These are phyloP conservation scores for Hormaphis cornu DNA, from an alignment of 1,140 invertebrate genomes.

Conservation along the genomic window DNA sequence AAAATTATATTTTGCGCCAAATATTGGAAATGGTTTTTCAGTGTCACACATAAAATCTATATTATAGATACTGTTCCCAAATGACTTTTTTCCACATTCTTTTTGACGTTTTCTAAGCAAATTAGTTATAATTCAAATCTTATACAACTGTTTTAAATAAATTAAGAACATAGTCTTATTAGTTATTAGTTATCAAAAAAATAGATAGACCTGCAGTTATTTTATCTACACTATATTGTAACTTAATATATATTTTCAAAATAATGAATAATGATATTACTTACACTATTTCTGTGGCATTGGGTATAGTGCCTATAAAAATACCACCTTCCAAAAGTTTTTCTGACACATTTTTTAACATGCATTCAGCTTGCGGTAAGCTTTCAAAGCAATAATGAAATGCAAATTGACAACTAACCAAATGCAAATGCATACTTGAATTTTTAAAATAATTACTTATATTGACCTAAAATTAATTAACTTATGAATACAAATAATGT, in stretches of 20 bases:
- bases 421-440: slow-evolving; percentile 57
- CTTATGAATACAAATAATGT: not conserved
- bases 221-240: not conserved
- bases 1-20: slow-evolving; percentile 95
- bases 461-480: slow-evolving; percentile 39
- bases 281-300: slow-evolving; percentile 84
- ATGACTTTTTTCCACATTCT: slow-evolving; percentile 51
- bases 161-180: too few species aligned
- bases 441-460: slow-evolving; percentile 42
- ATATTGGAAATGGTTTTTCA: slow-evolving; percentile 65
- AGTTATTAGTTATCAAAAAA: too few species aligned
- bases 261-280: slow-evolving; percentile 37
- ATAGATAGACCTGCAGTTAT: slow-evolving; percentile 12
- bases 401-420: slow-evolving; percentile 95
- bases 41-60: slow-evolving; percentile 69
- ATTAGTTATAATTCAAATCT: slow-evolving; percentile 33
- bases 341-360: slow-evolving; percentile 87
- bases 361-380: slow-evolving; percentile 77
- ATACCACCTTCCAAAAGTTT: slow-evolving; percentile 78
- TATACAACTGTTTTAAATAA: too few species aligned
- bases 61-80: slow-evolving; percentile 80
- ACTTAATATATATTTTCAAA: not conserved
- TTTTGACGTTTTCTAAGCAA: slow-evolving; percentile 50
- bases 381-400: slow-evolving; percentile 95
- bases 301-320: slow-evolving; percentile 93